phyloP scores from a whole-genome alignment of 2,113 vertebrate genomes.

The Butastur rufipennis region DNA sequence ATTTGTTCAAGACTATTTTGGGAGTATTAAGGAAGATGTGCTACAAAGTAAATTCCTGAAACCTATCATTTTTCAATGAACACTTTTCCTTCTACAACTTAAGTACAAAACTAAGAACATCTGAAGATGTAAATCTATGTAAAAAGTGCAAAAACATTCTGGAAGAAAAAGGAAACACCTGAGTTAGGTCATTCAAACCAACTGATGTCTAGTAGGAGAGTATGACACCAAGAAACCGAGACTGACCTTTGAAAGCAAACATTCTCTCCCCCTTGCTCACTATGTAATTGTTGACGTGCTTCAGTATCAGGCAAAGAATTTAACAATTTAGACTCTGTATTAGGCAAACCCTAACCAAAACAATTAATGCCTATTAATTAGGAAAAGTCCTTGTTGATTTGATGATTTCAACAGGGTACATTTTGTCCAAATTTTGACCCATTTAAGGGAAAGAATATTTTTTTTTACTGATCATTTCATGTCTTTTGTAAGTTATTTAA shows the following conservation, averaged over 20 bases:
- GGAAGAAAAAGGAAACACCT: background rate
- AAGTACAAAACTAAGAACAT: background rate
- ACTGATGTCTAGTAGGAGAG: background rate
- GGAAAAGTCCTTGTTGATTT: background rate
- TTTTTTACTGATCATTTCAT: fast-evolving
- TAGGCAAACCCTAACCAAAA: background rate
- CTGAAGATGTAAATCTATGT: background rate
- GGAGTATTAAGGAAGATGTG: background rate
- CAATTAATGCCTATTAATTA: background rate
- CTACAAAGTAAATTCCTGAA: background rate
- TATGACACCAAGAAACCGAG: background rate
- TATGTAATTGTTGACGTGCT: background rate
- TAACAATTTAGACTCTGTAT: background rate
- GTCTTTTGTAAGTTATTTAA: background rate
- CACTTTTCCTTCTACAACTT: background rate
- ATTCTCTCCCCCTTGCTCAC: constrained; percentile 37
- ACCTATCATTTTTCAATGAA: background rate
- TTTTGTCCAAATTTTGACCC: background rate
- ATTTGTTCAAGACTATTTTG: background rate
- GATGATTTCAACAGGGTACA: too few relatives aligned
- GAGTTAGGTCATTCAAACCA: background rate
- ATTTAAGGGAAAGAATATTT: background rate
- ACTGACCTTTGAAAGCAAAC: background rate
- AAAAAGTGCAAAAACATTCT: background rate
- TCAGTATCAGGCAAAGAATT: background rate